Percentiles rank a stretch among this genome's conserved stretches.
Evolutionary conservation across 2,113 vertebrate species (phyloP).

Genomic region (Oreotrochilus melanogaster): DNA sequence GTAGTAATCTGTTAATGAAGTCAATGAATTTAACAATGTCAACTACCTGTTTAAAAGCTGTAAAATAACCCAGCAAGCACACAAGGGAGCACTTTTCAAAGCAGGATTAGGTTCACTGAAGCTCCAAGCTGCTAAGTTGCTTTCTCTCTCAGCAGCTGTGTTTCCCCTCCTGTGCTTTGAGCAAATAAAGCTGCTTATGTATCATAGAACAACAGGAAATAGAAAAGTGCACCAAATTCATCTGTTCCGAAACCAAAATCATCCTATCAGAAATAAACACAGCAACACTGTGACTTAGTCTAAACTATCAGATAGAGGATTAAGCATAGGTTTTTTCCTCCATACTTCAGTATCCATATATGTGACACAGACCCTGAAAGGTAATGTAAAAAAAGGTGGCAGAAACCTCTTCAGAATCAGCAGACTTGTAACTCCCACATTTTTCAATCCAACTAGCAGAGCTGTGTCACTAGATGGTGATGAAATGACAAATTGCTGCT

Average conservation of each 20-base stretch:
- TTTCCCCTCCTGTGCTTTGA: background rate
- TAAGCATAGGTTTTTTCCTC: background rate
- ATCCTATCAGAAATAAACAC: background rate
- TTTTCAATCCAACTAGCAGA: background rate
- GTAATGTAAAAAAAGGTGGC: background rate
- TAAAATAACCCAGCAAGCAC: background rate
- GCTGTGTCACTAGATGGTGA: background rate
- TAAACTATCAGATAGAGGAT: background rate
- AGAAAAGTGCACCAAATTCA: background rate
- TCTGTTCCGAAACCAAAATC: background rate
- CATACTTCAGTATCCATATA: background rate
- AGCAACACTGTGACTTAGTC: background rate
- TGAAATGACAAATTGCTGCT: background rate
- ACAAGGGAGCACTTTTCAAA: background rate
- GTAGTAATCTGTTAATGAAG: background rate
- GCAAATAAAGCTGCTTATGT: conserved; percentile 23
- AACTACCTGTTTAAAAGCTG: background rate
- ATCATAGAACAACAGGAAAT: conserved; percentile 17
- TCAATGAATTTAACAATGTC: background rate
- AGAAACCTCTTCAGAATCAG: background rate
- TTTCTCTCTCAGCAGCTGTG: conserved; percentile 33
- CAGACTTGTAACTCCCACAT: background rate
- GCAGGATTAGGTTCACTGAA: background rate
- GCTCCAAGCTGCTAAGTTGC: background rate
- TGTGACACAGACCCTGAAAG: background rate